Conservation (phyloP, 2,113 vertebrate genomes). For the Mormoops blainvillei region DNA sequence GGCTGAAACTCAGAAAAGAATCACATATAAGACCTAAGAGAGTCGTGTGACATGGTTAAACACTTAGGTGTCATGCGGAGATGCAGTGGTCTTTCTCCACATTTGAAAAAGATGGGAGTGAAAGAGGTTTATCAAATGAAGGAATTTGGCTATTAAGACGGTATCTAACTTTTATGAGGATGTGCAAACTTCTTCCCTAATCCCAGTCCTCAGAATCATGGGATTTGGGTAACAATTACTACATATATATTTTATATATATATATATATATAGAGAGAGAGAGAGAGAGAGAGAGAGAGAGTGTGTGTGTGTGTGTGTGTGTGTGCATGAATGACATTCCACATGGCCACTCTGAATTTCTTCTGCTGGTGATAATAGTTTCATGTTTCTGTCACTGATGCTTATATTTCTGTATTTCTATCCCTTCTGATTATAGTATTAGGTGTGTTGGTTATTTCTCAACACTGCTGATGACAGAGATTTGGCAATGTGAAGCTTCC, state of each 20-base stretch:
- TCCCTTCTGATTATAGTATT: slow-evolving; percentile 9
- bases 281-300: too few species aligned
- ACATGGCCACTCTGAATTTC: neutral
- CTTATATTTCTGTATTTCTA: slow-evolving; percentile 24
- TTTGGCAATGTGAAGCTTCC: neutral
- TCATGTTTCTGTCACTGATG: neutral
- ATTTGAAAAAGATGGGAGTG: neutral
- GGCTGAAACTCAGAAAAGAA: neutral
- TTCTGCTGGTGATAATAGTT: neutral
- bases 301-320: too few species aligned
- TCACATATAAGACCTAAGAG: neutral
- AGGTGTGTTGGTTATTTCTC: neutral
- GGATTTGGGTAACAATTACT: neutral
- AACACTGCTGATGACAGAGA: neutral
- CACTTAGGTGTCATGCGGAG: neutral
- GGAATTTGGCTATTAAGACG: neutral
- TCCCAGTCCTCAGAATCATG: neutral
- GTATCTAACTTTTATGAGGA: neutral
- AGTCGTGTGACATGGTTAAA: neutral
- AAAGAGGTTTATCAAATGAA: neutral
- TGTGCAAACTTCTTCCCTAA: neutral
- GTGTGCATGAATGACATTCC: too few species aligned
- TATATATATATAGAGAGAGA: too few species aligned
- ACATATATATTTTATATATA: too few species aligned
- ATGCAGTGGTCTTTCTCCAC: neutral